phyloP scores from a whole-genome alignment of 2,888 invertebrate genomes.

The Coelopa pilipes region DNA sequence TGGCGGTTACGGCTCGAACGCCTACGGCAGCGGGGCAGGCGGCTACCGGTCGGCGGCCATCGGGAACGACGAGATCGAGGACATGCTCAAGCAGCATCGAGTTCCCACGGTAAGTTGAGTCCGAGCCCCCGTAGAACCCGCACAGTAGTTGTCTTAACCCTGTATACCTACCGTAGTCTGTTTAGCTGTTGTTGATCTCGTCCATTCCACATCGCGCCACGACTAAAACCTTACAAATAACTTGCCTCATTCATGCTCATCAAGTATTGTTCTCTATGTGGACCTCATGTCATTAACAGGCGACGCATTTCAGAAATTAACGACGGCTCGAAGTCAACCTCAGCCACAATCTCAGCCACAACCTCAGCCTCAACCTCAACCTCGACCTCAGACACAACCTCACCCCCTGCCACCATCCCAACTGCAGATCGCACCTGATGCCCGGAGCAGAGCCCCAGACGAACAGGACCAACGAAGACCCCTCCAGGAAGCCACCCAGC shows the following conservation, averaged over 20 bases:
- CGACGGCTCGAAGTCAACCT: constrained; percentile 35
- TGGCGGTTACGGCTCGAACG: constrained; percentile 40
- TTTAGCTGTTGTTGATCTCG: too few relatives aligned
- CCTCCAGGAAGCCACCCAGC: not conserved
- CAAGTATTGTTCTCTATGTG: constrained; percentile 48
- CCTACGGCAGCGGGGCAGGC: constrained; percentile 41
- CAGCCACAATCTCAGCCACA: constrained; percentile 1
- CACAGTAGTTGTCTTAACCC: too few relatives aligned
- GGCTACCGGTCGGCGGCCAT: constrained; percentile 56
- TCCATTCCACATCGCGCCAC: too few relatives aligned
- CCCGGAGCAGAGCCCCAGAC: constrained; percentile 3
- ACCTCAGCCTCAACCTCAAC: constrained; percentile 17
- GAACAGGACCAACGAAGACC: not conserved
- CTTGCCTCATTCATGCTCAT: constrained; percentile 55
- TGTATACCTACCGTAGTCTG: too few relatives aligned
- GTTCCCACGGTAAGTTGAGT: constrained; percentile 55
- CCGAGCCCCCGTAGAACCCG: too few relatives aligned
- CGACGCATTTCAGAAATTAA: constrained; percentile 65
- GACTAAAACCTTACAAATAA: too few relatives aligned
- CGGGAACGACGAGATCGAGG: constrained; percentile 54
- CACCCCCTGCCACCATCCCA: constrained; percentile 33
- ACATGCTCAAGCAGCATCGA: constrained; percentile 55
- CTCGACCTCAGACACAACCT: constrained; percentile 31
- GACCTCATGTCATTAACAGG: constrained; percentile 64
- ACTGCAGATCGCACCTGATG: not conserved